phyloP scores from a whole-genome alignment of 2,113 vertebrate genomes.

The Leucopsar rothschildi region DNA sequence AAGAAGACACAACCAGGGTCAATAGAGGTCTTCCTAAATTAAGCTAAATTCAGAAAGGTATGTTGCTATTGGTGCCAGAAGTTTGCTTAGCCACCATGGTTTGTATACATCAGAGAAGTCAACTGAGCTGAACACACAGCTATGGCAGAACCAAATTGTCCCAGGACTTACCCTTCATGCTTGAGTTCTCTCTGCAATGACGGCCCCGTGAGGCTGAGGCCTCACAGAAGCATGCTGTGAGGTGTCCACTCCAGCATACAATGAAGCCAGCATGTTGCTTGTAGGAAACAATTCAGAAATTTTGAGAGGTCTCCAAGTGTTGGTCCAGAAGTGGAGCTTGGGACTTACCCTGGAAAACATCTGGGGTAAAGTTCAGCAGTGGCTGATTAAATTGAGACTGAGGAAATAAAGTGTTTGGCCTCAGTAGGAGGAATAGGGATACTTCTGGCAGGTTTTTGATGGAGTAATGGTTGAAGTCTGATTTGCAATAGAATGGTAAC shows the following conservation, averaged over 20 bases:
- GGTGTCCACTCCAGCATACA: neutral
- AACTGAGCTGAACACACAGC: neutral
- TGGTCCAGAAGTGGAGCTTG: neutral
- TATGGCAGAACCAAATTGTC: neutral
- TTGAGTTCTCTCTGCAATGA: neutral
- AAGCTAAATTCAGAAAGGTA: neutral
- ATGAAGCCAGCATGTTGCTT: neutral
- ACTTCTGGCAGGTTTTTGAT: neutral
- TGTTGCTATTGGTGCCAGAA: neutral
- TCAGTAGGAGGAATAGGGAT: neutral
- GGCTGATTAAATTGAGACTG: neutral
- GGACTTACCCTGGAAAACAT: neutral
- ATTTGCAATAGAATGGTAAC: neutral
- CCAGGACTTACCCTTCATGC: accelerated
- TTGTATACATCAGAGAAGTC: neutral
- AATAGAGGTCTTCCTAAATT: neutral
- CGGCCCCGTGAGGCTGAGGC: neutral
- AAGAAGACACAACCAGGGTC: neutral
- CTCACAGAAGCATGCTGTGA: neutral
- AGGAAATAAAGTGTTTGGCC: neutral
- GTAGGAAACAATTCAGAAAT: neutral
- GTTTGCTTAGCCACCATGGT: neutral
- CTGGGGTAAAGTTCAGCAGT: neutral
- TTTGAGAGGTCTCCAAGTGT: neutral
- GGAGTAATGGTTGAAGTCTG: neutral